Conservation (phyloP, 2,797 vertebrate species). For the Leucoraja ocellata region DNA sequence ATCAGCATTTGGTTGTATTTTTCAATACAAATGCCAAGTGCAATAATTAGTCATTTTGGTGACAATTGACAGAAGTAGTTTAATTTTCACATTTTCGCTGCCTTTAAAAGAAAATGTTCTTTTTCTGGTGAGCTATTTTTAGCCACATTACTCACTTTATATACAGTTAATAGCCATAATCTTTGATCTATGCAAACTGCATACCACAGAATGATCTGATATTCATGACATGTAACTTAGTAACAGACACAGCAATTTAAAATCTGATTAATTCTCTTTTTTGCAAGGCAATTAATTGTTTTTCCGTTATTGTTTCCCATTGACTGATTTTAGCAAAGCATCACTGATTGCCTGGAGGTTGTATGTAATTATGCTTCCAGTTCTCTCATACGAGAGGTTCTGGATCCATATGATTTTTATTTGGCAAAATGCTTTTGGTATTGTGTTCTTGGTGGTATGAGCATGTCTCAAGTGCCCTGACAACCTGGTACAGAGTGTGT, state of each 20-base stretch:
- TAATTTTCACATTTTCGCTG: neutral
- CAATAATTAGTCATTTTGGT: neutral
- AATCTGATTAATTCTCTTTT: conserved; percentile 21
- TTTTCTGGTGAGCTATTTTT: conserved; percentile 17
- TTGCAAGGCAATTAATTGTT: no score
- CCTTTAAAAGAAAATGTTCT: conserved; percentile 12
- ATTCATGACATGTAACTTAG: conserved; percentile 25
- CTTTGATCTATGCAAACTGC: neutral
- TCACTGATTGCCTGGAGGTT: neutral
- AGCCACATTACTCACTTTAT: conserved; percentile 6
- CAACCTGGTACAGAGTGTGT: neutral
- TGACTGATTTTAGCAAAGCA: conserved; percentile 8
- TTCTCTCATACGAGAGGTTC: neutral
- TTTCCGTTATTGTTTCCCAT: neutral
- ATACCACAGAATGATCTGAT: conserved; percentile 2
- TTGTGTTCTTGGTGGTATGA: neutral
- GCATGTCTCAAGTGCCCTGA: neutral
- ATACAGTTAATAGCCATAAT: conserved; percentile 1
- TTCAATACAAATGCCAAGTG: neutral
- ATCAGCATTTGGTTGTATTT: neutral
- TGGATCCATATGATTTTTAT: neutral
- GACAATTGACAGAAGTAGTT: conserved; percentile 9
- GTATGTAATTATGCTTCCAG: conserved; percentile 5
- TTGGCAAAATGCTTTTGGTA: neutral
- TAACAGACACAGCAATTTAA: conserved; percentile 7